Percentiles rank a stretch among this genome's conserved stretches.
Evolutionary conservation across 1,140 invertebrate genomes (phyloP).

Genomic region (Sminthurides bifidus): DNA sequence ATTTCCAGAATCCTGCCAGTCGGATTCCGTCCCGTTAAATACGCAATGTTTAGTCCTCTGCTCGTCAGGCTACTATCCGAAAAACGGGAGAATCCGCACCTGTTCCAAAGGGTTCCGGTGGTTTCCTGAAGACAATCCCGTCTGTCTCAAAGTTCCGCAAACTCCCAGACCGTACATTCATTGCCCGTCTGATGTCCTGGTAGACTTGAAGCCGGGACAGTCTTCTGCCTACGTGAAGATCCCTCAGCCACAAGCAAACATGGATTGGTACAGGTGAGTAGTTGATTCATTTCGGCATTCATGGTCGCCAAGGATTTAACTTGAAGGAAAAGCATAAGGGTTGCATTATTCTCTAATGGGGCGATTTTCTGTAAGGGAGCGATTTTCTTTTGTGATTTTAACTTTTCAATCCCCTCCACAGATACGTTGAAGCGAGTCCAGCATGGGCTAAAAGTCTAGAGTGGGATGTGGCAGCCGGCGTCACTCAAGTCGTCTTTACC

Average conservation of each 20-base stretch:
- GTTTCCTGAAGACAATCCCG: conserved; percentile 29
- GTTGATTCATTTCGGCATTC: conserved; percentile 1
- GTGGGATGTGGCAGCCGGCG: conserved; percentile 47
- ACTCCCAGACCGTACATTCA: conserved; percentile 46
- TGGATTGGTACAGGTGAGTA: conserved; percentile 49
- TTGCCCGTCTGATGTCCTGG: conserved; percentile 44
- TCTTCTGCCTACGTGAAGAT: conserved; percentile 45
- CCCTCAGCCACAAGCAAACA: conserved; percentile 51
- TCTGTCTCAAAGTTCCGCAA: conserved; percentile 26
- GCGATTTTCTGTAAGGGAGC: no score
- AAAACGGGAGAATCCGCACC: conserved; percentile 30
- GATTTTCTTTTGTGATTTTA: conserved; percentile 1
- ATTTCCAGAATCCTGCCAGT: conserved; percentile 28
- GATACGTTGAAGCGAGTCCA: conserved; percentile 49
- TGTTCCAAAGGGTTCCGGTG: conserved; percentile 29
- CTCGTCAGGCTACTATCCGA: conserved; percentile 28
- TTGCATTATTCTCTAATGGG: no score
- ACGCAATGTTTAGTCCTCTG: conserved; percentile 32
- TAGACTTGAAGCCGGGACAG: conserved; percentile 44
- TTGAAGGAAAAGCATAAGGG: background rate
- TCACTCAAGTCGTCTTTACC: conserved; percentile 47
- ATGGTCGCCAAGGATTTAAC: background rate
- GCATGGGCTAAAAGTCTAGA: conserved; percentile 52
- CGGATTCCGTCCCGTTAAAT: conserved; percentile 27
- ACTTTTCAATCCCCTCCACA: conserved; percentile 34